Evolutionary conservation across 2,113 vertebrate genomes (phyloP).

Genomic region (Polypterus senegalus): DNA sequence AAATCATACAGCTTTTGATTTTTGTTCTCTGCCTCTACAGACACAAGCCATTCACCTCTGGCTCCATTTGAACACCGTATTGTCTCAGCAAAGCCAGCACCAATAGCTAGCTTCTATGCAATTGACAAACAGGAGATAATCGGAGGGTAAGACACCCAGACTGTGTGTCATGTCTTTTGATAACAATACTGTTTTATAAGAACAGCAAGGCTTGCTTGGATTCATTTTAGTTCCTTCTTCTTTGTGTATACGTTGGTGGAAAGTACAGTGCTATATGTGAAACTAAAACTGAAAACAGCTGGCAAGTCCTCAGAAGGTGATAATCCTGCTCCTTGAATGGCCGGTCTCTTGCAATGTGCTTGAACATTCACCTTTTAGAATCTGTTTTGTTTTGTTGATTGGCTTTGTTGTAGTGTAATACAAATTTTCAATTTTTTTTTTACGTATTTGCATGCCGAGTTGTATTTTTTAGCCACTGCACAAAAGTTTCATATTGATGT

Average conservation of each 20-base stretch:
- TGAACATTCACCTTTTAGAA: background rate
- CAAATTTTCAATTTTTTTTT: too few relatives aligned
- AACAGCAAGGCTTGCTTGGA: too few relatives aligned
- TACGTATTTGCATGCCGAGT: too few relatives aligned
- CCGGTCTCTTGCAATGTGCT: constrained; percentile 34
- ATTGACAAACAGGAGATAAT: constrained; percentile 74
- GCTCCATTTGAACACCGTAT: constrained; percentile 87
- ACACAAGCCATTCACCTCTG: constrained; percentile 49
- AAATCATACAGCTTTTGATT: background rate
- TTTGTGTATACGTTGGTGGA: too few relatives aligned
- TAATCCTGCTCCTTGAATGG: constrained; percentile 33
- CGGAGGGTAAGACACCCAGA: constrained; percentile 67
- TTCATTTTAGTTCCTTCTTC: too few relatives aligned
- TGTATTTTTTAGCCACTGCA: too few relatives aligned
- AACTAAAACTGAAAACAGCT: constrained; percentile 49
- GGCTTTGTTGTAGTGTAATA: background rate
- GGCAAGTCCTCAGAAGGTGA: constrained; percentile 50
- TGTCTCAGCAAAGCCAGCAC: constrained; percentile 68
- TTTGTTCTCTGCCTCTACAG: constrained; percentile 39
- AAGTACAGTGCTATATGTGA: constrained; percentile 36
- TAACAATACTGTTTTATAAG: too few relatives aligned
- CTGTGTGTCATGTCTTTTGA: too few relatives aligned
- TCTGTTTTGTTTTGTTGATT: background rate
- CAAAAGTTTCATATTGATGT: too few relatives aligned
- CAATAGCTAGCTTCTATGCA: constrained; percentile 63